Base-by-base conservation (phyloP, 2,797 vertebrate genomes). In the Zalophus californianus region DNA sequence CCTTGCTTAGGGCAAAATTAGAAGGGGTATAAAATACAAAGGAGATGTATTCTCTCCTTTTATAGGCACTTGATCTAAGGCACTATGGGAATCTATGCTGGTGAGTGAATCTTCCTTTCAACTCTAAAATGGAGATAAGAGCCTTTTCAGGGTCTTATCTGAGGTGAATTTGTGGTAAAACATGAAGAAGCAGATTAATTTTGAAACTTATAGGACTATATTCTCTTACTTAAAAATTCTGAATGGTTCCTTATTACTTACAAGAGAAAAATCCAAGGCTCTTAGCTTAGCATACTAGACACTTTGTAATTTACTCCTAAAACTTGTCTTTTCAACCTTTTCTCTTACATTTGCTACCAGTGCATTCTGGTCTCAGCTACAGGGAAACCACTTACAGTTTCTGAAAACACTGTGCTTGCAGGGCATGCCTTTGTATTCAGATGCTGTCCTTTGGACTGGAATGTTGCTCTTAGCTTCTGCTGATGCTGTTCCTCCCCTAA, bases 61-160 rank as follows among this genome's bases (percentile, higher is more conserved):
- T 92, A 91, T 66, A 48, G 79, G 68, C 54, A 54, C 82, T 78
- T 90, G 79, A 92, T 86, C 38, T 96, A 85, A 91, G 23, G 29
- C 48, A 94, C 10, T 32, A 58, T 79, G 90, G 44, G 32, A 84
- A 73, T 91, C 85, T 92, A 35, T 73, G 23, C 73, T 82, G 72
- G 85, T 92, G 88, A 79, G 62, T 75, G 89, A 96, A 95, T 96
- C 25, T 29, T 93, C 29, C 75, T 78, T 68, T 88, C 94, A 94
- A 90, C 41, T 86, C 66, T 82, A 52, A 94, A 95, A 87, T 58
- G 82, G 54, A 92, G 27, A 41, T 35, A 94, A 96, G 54, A 93
- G 70, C 5, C 38, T 90, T 93, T 92, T 52, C 66, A 89, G 83
- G 66, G 35, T 68, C 44, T 50, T 84, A 35, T 35, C 41, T 90